A percentile compares a stretch with the other conserved stretches of the same genome.
Conservation (phyloP, 2,797 vertebrate genomes). For the Erethizon dorsatum region DNA sequence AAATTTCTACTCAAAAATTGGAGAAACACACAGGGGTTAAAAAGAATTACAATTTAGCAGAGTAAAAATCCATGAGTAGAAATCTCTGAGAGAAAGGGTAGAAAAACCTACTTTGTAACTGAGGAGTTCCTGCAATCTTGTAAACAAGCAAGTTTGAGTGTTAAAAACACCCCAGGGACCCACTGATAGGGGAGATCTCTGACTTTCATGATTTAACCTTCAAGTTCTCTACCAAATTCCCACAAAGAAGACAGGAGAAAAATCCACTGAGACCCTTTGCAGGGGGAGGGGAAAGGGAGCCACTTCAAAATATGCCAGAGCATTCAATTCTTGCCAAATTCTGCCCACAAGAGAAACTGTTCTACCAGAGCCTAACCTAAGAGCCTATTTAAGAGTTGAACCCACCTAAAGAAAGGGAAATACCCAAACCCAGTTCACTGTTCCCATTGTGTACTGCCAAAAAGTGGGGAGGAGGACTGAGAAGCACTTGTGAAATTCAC, state of each 20-base stretch:
- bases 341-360: neutral
- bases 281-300: neutral
- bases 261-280: neutral
- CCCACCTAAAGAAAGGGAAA: neutral
- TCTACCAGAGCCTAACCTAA: neutral
- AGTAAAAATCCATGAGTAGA: neutral
- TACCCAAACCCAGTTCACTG: neutral
- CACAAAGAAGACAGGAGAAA: neutral
- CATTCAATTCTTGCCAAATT: neutral
- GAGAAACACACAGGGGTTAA: neutral
- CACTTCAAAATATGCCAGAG: neutral
- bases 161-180: neutral
- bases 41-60: neutral
- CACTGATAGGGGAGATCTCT: neutral
- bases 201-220: neutral
- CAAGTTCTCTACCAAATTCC: neutral
- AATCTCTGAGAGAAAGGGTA: neutral
- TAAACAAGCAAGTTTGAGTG: neutral
- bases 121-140: neutral
- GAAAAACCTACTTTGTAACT: neutral
- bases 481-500: neutral
- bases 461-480: neutral
- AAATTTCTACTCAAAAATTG: neutral
- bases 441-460: neutral
- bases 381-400: neutral